Evolutionary conservation across 2,797 vertebrate species (phyloP).

Genomic region (Helarctos malayanus): DNA sequence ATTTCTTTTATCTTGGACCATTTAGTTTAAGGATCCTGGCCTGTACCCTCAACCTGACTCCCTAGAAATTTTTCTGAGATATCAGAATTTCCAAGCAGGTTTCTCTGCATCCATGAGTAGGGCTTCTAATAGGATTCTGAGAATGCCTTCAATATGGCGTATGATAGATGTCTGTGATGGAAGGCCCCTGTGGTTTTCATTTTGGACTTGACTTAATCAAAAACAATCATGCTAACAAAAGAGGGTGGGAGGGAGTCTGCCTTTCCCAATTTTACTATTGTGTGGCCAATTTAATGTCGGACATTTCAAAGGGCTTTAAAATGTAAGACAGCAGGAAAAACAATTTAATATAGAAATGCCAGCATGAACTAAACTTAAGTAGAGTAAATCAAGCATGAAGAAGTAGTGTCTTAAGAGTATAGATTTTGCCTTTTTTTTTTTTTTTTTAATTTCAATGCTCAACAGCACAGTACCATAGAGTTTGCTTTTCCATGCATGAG

Average conservation of each 20-base stretch:
- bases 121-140: constrained; percentile 38
- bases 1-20: neutral
- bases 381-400: constrained; percentile 72
- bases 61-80: constrained; percentile 32
- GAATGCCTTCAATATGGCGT: neutral
- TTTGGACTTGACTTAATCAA: constrained; percentile 80
- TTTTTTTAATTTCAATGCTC: constrained; percentile 26
- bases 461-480: neutral
- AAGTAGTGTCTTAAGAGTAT: constrained; percentile 21
- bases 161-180: constrained; percentile 54
- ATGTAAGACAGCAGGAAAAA: constrained; percentile 72
- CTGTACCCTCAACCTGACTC: neutral
- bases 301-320: constrained; percentile 74
- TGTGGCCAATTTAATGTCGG: constrained; percentile 67
- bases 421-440: neutral
- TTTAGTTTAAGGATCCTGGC: neutral
- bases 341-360: constrained; percentile 74
- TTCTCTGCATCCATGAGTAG: constrained; percentile 21
- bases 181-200: constrained; percentile 80
- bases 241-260: constrained; percentile 52
- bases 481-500: neutral
- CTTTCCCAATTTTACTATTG: constrained; percentile 76
- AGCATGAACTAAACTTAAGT: constrained; percentile 38
- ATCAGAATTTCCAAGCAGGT: constrained; percentile 33
- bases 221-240: constrained; percentile 81